Percentiles rank a stretch among this genome's conserved stretches.
These are phyloP conservation scores for Holcopasites calliopsidis DNA, from an alignment of 1,140 invertebrate genomes.

Conservation along the genomic window DNA sequence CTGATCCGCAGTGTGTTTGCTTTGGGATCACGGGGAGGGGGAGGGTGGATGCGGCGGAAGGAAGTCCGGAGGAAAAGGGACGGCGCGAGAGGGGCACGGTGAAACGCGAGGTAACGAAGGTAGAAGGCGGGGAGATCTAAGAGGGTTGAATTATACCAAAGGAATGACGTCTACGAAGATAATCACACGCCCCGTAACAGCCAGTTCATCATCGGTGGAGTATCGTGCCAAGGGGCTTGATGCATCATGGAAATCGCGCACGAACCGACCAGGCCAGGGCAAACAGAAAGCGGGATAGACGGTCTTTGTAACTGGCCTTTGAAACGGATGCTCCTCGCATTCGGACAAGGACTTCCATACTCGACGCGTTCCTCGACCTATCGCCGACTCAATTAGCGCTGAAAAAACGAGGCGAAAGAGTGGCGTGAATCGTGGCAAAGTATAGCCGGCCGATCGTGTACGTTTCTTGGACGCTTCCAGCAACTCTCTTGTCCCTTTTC, in stretches of 20 bases:
- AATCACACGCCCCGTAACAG: constrained; percentile 73
- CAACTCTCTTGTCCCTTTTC: neutral
- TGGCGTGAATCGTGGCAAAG: neutral
- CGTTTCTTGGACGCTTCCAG: neutral
- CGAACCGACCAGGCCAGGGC: constrained; percentile 54
- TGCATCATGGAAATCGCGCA: constrained; percentile 69
- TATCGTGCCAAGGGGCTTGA: constrained; percentile 67
- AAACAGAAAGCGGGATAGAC: constrained; percentile 49
- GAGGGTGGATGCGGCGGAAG: neutral
- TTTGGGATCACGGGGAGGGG: constrained; percentile 29
- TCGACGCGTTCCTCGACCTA: constrained; percentile 11
- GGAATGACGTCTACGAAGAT: constrained; percentile 71
- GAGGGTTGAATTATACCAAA: constrained; percentile 68
- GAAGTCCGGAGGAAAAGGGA: no score
- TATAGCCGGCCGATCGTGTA: no score
- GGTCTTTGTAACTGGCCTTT: constrained; percentile 10
- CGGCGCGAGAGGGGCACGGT: constrained; percentile 23
- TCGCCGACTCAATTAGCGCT: constrained; percentile 57
- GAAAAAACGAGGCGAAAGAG: constrained; percentile 45
- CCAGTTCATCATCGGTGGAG: constrained; percentile 69
- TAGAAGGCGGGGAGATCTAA: neutral
- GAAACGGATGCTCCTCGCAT: constrained; percentile 1
- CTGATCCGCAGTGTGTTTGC: constrained; percentile 43
- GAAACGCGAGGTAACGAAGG: constrained; percentile 17
- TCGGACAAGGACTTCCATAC: neutral